A percentile compares a stretch with the other conserved stretches of the same genome.
Evolutionary conservation across 2,888 invertebrate genomes (phyloP).

Genomic region (Nomada goodeniana): DNA sequence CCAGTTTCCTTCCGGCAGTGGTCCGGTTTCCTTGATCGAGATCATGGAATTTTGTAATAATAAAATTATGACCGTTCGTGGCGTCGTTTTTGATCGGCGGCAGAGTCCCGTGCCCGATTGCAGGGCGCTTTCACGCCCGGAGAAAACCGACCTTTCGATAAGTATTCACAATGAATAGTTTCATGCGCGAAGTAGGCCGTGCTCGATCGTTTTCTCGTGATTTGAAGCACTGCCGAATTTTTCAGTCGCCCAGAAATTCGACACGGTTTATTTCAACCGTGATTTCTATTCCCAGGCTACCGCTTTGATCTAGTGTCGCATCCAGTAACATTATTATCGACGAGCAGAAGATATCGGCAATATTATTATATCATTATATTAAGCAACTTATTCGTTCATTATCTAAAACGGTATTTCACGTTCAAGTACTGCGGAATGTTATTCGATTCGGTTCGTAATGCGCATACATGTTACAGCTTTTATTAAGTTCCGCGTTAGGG

Average conservation of each 20-base stretch:
- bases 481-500: too few relatives aligned
- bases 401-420: too few relatives aligned
- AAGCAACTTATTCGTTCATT: too few relatives aligned
- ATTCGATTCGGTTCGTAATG: too few relatives aligned
- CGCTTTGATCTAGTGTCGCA: neutral
- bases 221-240: constrained; percentile 37
- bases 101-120: constrained; percentile 34
- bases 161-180: constrained; percentile 78
- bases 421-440: too few relatives aligned
- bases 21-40: constrained; percentile 54
- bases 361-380: too few relatives aligned
- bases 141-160: constrained; percentile 77
- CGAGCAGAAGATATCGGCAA: too few relatives aligned
- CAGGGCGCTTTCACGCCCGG: constrained; percentile 75
- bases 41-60: constrained; percentile 22
- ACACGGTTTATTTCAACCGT: neutral
- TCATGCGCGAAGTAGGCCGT: constrained; percentile 74
- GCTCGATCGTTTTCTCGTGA: constrained; percentile 45
- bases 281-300: neutral
- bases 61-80: too few relatives aligned
- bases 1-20: constrained; percentile 67
- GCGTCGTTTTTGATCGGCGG: constrained; percentile 43
- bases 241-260: neutral
- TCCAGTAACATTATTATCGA: too few relatives aligned
- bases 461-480: too few relatives aligned